phyloP scores from a whole-genome alignment of 2,113 vertebrate genomes.

The Rana temporaria region DNA sequence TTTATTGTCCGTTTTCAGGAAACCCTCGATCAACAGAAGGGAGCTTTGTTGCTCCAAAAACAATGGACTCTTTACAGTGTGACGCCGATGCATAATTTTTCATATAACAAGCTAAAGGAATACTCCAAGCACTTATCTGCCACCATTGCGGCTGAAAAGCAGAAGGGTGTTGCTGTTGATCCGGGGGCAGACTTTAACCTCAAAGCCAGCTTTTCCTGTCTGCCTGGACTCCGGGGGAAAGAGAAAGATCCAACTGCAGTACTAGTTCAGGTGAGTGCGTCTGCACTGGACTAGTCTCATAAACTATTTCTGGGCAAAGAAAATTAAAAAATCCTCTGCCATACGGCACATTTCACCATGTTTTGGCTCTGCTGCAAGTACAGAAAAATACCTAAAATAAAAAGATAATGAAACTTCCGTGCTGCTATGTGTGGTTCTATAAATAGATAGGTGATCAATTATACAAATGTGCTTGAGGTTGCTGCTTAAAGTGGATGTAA shows the following conservation, averaged over 20 bases:
- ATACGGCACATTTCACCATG: too few relatives aligned
- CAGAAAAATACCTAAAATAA: too few relatives aligned
- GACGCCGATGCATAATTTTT: conserved; percentile 86
- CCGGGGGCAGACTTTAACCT: conserved; percentile 73
- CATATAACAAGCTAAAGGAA: conserved; percentile 69
- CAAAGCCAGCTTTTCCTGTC: conserved; percentile 75
- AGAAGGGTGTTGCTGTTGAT: conserved; percentile 81
- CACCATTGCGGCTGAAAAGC: conserved; percentile 82
- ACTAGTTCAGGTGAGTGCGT: conserved; percentile 82
- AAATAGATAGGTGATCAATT: too few relatives aligned
- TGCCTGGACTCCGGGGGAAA: conserved; percentile 75
- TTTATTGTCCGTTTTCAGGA: conserved; percentile 66
- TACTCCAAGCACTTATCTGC: conserved; percentile 83
- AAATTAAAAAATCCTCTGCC: too few relatives aligned
- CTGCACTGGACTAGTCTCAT: background rate
- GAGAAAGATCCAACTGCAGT: conserved; percentile 77
- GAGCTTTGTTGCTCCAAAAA: conserved; percentile 75
- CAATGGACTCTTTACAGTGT: conserved; percentile 90
- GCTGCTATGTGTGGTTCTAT: too few relatives aligned
- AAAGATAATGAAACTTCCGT: too few relatives aligned
- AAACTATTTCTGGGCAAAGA: too few relatives aligned
- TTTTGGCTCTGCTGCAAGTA: too few relatives aligned
- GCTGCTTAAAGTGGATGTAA: too few relatives aligned
- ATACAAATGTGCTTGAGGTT: too few relatives aligned
- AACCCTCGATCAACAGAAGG: conserved; percentile 68